These are phyloP conservation scores for Aspidoscelis tigris DNA, from an alignment of 2,113 vertebrate genomes.

Conservation along the genomic window DNA sequence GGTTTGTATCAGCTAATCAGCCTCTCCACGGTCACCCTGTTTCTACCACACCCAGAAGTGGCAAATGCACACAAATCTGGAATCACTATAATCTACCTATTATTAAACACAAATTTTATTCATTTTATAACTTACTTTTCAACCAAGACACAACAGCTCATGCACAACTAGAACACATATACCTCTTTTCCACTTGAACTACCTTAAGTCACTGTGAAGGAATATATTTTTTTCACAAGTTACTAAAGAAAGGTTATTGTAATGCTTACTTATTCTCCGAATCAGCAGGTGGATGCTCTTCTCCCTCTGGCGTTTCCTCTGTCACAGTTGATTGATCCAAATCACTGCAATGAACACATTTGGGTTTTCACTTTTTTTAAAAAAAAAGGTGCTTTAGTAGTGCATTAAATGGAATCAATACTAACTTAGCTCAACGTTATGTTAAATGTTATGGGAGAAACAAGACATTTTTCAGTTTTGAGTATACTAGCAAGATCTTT, in stretches of 20 bases:
- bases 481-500: background rate
- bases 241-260: background rate
- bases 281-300: slow-evolving; percentile 94
- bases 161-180: no score
- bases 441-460: background rate
- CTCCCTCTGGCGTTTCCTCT: slow-evolving; percentile 94
- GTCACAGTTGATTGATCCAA: slow-evolving; percentile 94
- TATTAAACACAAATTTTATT: background rate
- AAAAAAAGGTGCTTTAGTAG: slow-evolving; percentile 9
- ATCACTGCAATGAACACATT: slow-evolving; percentile 82
- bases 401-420: background rate
- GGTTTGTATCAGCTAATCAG: background rate
- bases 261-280: slow-evolving; percentile 95
- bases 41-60: no score
- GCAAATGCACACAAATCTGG: background rate
- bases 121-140: no score
- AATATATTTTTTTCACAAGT: background rate
- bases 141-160: background rate
- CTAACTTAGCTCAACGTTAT: background rate
- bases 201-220: background rate
- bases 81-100: no score
- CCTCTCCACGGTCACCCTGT: background rate
- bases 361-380: background rate
- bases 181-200: background rate
- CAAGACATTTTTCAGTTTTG: background rate